These are phyloP conservation scores for Eremobia ochroleuca DNA, from an alignment of 2,888 invertebrate genomes.

Conservation along the genomic window DNA sequence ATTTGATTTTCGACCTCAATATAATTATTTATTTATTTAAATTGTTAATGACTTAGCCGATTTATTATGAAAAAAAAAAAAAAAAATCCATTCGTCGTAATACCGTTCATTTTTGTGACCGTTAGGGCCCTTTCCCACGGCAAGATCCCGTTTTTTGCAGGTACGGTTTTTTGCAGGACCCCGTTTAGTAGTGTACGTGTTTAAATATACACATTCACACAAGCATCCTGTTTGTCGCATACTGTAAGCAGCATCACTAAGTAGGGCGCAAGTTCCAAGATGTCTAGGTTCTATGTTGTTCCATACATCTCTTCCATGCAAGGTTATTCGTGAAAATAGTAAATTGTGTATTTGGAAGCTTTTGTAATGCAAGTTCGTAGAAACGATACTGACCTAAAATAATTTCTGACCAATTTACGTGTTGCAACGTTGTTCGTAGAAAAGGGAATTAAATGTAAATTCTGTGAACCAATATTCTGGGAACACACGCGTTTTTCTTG, in stretches of 20 bases:
- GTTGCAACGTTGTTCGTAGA: background rate
- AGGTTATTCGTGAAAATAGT: background rate
- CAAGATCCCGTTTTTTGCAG: no score
- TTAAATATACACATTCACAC: no score
- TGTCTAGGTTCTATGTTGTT: background rate
- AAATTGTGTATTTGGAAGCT: background rate
- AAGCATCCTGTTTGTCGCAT: no score
- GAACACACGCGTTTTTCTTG: background rate
- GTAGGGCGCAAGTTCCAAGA: no score
- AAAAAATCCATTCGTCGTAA: no score
- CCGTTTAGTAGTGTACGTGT: no score
- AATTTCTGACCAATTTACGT: background rate
- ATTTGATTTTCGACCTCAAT: background rate
- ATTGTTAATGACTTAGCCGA: no score
- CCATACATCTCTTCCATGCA: background rate
- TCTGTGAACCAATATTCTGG: background rate
- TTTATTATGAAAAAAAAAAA: no score
- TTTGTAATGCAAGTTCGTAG: background rate
- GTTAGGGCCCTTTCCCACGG: no score
- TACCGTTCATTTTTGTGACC: no score
- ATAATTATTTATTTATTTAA: background rate
- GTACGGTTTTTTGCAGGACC: no score
- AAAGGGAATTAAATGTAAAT: background rate
- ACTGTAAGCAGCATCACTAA: no score
- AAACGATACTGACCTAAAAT: background rate